Conservation (phyloP, 1,140 invertebrate species). For the Goniozus legneri region DNA sequence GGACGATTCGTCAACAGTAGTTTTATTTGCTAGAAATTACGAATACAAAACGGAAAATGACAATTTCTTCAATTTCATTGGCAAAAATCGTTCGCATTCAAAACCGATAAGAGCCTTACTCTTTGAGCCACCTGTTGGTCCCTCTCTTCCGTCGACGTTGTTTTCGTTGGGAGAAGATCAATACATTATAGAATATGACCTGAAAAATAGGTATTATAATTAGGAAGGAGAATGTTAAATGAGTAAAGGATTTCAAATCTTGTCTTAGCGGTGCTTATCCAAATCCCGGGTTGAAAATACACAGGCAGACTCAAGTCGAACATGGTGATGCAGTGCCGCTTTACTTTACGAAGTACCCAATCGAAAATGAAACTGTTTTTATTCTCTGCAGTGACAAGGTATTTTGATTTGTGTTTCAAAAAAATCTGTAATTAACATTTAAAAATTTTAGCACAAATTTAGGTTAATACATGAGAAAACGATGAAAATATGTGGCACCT, state of each 20-base stretch:
- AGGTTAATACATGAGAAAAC: constrained; percentile 63
- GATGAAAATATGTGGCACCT: constrained; percentile 61
- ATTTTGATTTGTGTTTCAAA: no score
- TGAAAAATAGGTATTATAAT: constrained; percentile 54
- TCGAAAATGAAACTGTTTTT: constrained; percentile 31
- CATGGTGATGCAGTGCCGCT: constrained; percentile 60
- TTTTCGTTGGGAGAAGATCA: constrained; percentile 60
- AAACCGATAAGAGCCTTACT: constrained; percentile 55
- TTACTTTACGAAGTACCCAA: constrained; percentile 49
- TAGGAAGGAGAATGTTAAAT: not conserved
- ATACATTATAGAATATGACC: constrained; percentile 69
- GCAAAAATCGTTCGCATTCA: constrained; percentile 60
- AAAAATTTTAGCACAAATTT: constrained; percentile 61
- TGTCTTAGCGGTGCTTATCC: constrained; percentile 40
- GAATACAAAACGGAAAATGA: not conserved
- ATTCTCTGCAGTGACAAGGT: constrained; percentile 55
- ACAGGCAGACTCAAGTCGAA: constrained; percentile 57
- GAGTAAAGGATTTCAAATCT: constrained; percentile 3
- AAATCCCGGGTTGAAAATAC: constrained; percentile 36
- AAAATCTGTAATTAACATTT: constrained; percentile 6
- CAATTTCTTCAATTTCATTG: constrained; percentile 53
- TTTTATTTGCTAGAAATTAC: constrained; percentile 41
- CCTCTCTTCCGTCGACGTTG: constrained; percentile 24
- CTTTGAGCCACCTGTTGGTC: constrained; percentile 35
- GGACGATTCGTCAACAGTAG: constrained; percentile 54